Percentiles rank a stretch among this genome's conserved stretches.
phyloP scores from a whole-genome alignment of 2,888 invertebrate species.

The Macropis europaea region DNA sequence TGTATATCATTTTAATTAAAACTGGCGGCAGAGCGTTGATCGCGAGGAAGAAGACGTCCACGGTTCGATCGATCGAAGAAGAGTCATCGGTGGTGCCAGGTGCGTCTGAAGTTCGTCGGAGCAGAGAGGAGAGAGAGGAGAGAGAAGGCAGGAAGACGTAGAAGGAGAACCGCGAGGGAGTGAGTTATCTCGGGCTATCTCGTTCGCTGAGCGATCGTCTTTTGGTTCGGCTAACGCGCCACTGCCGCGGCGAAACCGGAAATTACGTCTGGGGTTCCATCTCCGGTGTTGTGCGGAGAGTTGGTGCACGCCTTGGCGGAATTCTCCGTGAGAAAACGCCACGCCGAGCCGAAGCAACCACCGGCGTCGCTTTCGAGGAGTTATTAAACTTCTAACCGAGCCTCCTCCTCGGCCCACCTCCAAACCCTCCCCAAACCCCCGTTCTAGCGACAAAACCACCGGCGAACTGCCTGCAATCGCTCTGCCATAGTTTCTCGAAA shows the following conservation, averaged over 20 bases:
- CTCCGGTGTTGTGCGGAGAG: slow-evolving; percentile 78
- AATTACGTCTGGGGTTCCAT: slow-evolving; percentile 79
- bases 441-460: slow-evolving; percentile 54
- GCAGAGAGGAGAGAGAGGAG: background rate
- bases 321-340: slow-evolving; percentile 61
- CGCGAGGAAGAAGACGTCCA: background rate
- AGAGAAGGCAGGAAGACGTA: background rate
- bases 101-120: background rate
- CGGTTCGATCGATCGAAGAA: background rate
- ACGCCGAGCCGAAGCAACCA: slow-evolving; percentile 36
- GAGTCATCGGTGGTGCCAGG: slow-evolving; percentile 6
- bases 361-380: slow-evolving; percentile 49
- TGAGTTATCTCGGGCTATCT: slow-evolving; percentile 66
- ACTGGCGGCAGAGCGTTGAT: too few relatives aligned
- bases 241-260: slow-evolving; percentile 73
- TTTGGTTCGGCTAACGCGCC: slow-evolving; percentile 75
- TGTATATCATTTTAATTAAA: too few relatives aligned
- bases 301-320: slow-evolving; percentile 65
- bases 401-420: slow-evolving; percentile 24
- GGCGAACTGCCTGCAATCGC: too few relatives aligned
- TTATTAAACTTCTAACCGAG: slow-evolving; percentile 72
- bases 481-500: too few relatives aligned
- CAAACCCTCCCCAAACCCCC: slow-evolving; percentile 46
- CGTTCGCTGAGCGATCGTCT: slow-evolving; percentile 75
- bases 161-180: slow-evolving; percentile 46